A percentile compares a stretch with the other conserved stretches of the same genome.
Evolutionary conservation across 1,140 invertebrate species (phyloP).

Genomic region (Cyphomyrmex costatus): DNA sequence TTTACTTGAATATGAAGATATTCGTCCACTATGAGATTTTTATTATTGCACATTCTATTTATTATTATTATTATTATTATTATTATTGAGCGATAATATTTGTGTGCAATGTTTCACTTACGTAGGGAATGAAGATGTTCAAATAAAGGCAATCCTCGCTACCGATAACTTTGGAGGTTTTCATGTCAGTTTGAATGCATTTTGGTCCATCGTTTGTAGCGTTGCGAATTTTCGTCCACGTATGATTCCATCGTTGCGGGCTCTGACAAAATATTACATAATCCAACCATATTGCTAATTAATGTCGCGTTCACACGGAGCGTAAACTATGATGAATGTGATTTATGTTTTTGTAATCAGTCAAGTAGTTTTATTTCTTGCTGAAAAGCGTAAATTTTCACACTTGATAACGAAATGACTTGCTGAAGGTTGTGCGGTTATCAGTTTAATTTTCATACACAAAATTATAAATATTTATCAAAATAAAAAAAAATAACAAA

Average conservation of each 20-base stretch:
- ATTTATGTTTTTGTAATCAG: no score
- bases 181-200: constrained; percentile 79
- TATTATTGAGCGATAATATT: not conserved
- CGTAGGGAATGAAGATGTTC: constrained; percentile 82
- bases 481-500: no score
- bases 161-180: constrained; percentile 66
- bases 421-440: no score
- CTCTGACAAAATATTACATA: constrained; percentile 70
- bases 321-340: no score
- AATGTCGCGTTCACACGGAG: not conserved
- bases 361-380: no score
- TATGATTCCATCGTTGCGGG: constrained; percentile 77
- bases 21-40: not conserved
- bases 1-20: not conserved
- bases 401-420: no score
- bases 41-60: not conserved
- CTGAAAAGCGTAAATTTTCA: no score
- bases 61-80: constrained; percentile 13
- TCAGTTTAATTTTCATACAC: no score
- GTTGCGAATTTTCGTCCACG: constrained; percentile 79
- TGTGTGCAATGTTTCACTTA: constrained; percentile 69
- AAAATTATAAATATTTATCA: no score
- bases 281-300: not conserved
- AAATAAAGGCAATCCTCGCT: constrained; percentile 83
- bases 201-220: constrained; percentile 79